Conservation (phyloP, 2,113 vertebrate genomes). For the Heterochromis multidens region DNA sequence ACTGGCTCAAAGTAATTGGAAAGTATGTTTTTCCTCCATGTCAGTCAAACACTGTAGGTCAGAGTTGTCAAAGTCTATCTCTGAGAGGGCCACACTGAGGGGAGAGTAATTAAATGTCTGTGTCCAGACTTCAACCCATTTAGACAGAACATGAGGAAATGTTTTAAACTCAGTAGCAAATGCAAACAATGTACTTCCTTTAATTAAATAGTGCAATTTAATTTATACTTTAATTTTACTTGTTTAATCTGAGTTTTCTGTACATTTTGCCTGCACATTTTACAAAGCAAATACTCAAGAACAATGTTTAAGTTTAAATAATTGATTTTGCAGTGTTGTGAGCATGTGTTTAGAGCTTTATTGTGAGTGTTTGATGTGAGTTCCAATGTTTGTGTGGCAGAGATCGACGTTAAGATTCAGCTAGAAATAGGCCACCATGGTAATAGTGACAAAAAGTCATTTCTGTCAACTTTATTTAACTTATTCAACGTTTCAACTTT, state of each 20-base stretch:
- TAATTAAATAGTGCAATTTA: background rate
- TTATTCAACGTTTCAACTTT: background rate
- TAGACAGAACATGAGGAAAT: background rate
- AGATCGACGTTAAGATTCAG: background rate
- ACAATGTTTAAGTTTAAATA: background rate
- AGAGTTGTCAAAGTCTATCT: background rate
- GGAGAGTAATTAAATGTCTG: slow-evolving; percentile 2
- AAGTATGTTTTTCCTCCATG: background rate
- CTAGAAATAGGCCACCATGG: background rate
- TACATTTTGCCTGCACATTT: background rate
- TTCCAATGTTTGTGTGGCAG: background rate
- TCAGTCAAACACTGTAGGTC: slow-evolving; percentile 10
- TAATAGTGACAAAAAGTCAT: background rate
- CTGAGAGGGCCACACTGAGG: background rate
- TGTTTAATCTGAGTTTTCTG: background rate
- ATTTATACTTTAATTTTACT: background rate
- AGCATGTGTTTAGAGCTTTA: background rate
- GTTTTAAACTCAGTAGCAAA: background rate
- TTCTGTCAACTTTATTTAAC: background rate
- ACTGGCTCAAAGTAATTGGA: slow-evolving; percentile 13
- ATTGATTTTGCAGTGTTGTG: background rate
- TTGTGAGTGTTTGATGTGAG: background rate
- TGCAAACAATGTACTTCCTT: background rate
- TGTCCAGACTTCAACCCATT: background rate
- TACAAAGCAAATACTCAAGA: background rate